These are phyloP conservation scores for Coranthus polyacanthus DNA, from an alignment of 2,797 vertebrate genomes.

Conservation along the genomic window DNA sequence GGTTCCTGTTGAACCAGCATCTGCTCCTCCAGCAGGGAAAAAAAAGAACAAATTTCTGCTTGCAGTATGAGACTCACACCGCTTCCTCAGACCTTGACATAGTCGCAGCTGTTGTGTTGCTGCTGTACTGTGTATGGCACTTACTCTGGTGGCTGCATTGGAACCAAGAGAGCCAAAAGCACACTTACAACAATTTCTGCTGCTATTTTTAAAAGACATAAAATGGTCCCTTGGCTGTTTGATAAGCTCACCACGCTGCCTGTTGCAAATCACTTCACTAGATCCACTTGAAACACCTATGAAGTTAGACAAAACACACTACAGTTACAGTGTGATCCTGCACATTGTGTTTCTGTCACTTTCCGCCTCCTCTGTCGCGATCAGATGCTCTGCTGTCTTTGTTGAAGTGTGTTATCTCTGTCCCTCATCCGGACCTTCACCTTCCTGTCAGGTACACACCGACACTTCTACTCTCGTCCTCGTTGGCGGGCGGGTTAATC, in stretches of 20 bases:
- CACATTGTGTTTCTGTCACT: slow-evolving; percentile 23
- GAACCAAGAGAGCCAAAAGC: slow-evolving; percentile 33
- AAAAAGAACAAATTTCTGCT: background rate
- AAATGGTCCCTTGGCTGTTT: background rate
- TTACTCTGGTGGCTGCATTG: slow-evolving; percentile 38
- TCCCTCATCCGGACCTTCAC: slow-evolving; percentile 70
- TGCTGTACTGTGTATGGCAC: slow-evolving; percentile 41
- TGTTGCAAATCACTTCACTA: slow-evolving; percentile 3
- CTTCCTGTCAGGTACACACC: slow-evolving; percentile 58
- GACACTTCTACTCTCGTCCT: slow-evolving; percentile 16
- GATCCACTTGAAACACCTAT: slow-evolving; percentile 1
- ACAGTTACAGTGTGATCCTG: slow-evolving; percentile 1
- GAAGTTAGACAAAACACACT: background rate
- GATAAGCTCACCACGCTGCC: background rate
- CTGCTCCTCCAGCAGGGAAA: slow-evolving; percentile 18
- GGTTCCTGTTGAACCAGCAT: slow-evolving; percentile 31
- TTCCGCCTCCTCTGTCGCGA: slow-evolving; percentile 21
- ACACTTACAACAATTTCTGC: slow-evolving; percentile 11
- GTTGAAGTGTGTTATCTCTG: slow-evolving; percentile 30
- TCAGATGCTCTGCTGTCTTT: slow-evolving; percentile 34
- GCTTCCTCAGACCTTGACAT: slow-evolving; percentile 55
- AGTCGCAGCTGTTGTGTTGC: slow-evolving; percentile 39
- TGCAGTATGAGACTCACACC: slow-evolving; percentile 37
- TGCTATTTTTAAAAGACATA: slow-evolving; percentile 9
- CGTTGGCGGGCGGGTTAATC: slow-evolving; percentile 74